Evolutionary conservation across 1,140 invertebrate genomes (phyloP).

Genomic region (Zophobas morio): DNA sequence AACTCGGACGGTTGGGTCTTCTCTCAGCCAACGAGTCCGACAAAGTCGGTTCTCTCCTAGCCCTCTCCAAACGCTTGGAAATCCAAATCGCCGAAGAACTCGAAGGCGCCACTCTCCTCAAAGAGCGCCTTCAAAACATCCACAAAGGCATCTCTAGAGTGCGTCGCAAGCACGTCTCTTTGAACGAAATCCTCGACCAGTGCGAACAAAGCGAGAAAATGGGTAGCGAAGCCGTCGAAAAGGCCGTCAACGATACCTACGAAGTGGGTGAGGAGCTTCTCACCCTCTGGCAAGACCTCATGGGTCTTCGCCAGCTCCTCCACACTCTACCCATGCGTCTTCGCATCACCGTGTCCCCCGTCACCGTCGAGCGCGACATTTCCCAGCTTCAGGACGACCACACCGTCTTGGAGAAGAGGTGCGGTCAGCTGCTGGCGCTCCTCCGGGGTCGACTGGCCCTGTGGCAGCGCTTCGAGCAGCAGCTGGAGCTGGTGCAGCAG

Average conservation of each 20-base stretch:
- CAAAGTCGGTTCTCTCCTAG: constrained; percentile 78
- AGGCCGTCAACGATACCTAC: constrained; percentile 78
- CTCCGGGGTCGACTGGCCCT: constrained; percentile 77
- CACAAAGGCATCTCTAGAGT: constrained; percentile 78
- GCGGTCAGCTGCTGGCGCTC: constrained; percentile 75
- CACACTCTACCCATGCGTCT: constrained; percentile 82
- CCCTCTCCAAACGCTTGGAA: constrained; percentile 78
- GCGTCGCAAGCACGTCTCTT: constrained; percentile 76
- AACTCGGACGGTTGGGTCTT: constrained; percentile 81
- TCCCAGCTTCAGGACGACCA: constrained; percentile 82
- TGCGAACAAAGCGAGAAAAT: constrained; percentile 80
- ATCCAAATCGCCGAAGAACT: constrained; percentile 81
- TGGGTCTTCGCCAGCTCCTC: constrained; percentile 79
- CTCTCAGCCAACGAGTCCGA: constrained; percentile 82
- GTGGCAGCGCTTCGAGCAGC: constrained; percentile 82
- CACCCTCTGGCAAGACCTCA: constrained; percentile 81
- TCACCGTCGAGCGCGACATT: constrained; percentile 81
- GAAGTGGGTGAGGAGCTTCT: constrained; percentile 76
- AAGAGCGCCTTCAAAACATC: constrained; percentile 79
- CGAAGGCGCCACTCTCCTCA: constrained; percentile 78
- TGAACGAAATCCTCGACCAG: constrained; percentile 76
- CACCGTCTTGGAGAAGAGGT: constrained; percentile 78
- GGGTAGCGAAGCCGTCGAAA: constrained; percentile 80
- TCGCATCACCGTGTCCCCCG: constrained; percentile 80
- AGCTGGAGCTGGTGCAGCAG: constrained; percentile 83